Evolutionary conservation across 2,888 invertebrate genomes (phyloP).

Genomic region (Andrena camellia): DNA sequence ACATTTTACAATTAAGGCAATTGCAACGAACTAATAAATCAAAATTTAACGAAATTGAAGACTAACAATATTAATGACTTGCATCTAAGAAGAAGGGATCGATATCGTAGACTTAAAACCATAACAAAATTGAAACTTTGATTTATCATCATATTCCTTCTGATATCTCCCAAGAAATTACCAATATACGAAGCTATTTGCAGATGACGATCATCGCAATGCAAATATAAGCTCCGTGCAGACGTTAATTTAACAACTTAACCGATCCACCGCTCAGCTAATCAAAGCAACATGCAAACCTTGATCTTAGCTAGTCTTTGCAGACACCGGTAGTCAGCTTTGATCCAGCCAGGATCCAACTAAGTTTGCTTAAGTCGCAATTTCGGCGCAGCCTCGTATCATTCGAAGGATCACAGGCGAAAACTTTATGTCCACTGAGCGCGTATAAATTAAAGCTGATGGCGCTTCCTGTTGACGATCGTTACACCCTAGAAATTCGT

Average conservation of each 20-base stretch:
- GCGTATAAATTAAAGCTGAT: neutral
- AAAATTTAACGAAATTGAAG: too few relatives aligned
- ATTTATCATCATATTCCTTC: too few relatives aligned
- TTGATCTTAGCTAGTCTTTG: conserved; percentile 22
- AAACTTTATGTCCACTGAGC: conserved; percentile 13
- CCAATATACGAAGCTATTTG: neutral
- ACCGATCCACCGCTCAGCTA: conserved; percentile 33
- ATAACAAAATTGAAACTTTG: too few relatives aligned
- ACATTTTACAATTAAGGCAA: too few relatives aligned
- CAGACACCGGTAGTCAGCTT: conserved; percentile 13
- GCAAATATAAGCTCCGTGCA: neutral
- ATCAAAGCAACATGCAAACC: conserved; percentile 37
- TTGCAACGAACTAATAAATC: too few relatives aligned
- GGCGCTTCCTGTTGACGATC: conserved; percentile 15
- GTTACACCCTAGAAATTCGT: neutral
- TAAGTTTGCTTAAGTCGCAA: conserved; percentile 29
- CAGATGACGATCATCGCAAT: neutral
- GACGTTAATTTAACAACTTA: conserved; percentile 37
- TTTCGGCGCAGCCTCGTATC: conserved; percentile 22
- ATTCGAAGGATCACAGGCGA: conserved; percentile 18
- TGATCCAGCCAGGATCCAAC: conserved; percentile 14
- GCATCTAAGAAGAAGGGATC: too few relatives aligned
- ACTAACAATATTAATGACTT: too few relatives aligned
- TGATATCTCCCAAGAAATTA: neutral
- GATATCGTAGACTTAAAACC: too few relatives aligned